Percentiles rank a stretch among this genome's conserved stretches.
phyloP scores from a whole-genome alignment of 2,888 invertebrate species.

The Drosophila algonquin region DNA sequence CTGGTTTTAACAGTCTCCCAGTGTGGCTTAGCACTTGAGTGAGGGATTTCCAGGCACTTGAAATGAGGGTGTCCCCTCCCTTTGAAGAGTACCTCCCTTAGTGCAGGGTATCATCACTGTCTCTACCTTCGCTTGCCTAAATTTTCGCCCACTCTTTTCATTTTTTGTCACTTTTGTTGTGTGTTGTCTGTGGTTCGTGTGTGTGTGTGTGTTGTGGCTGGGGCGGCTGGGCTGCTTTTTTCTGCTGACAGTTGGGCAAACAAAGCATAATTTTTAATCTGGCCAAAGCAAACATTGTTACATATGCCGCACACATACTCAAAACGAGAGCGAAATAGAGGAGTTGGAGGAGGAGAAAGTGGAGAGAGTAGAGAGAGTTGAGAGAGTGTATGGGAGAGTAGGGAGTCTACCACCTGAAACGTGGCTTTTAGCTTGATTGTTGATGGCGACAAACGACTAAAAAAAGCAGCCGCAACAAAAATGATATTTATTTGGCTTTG shows the following conservation, averaged over 20 bases:
- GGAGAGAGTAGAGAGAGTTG: conserved; percentile 3
- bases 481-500: conserved; percentile 65
- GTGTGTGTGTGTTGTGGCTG: conserved; percentile 8
- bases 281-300: conserved; percentile 74
- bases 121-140: too few relatives aligned
- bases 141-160: too few relatives aligned
- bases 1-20: too few relatives aligned
- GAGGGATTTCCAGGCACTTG: background rate
- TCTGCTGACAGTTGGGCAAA: conserved; percentile 77
- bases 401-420: conserved; percentile 49
- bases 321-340: background rate
- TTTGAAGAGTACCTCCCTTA: background rate
- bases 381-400: background rate
- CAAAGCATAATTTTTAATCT: conserved; percentile 80
- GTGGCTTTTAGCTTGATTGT: conserved; percentile 75
- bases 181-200: conserved; percentile 3
- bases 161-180: background rate
- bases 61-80: too few relatives aligned
- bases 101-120: too few relatives aligned
- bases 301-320: conserved; percentile 62
- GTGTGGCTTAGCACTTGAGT: too few relatives aligned
- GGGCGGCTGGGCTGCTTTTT: conserved; percentile 53
- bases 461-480: conserved; percentile 38
- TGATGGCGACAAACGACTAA: conserved; percentile 43
- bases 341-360: background rate